Evolutionary conservation across 2,888 invertebrate species (phyloP), one percentile per base, ranked within the genome.

Genomic region (Acleris cristana): DNA sequence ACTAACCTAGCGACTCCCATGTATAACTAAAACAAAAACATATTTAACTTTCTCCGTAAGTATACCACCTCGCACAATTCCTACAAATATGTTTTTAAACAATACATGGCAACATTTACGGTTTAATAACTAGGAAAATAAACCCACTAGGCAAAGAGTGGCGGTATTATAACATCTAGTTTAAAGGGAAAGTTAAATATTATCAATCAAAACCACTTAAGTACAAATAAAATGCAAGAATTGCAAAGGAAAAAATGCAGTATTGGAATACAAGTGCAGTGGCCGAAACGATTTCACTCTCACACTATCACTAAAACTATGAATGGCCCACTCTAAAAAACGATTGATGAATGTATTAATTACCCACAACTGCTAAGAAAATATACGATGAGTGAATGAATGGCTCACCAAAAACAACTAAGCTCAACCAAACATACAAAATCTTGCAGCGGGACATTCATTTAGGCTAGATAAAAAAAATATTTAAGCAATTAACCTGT

Each of bases 1-100:
- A 57, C 65, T 65, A 65, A 55, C 62, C 69, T 69, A 69, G 69
- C 69, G 69, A 69, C 63, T 66, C 54, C 55, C 56, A 26, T 45
- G 59, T 19, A 34, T 21, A 67, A 40, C 53, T 63, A 67, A 40
- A 40, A 40, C 40, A 40, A 14, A 40, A 54, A 26, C 51, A 51
- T 66, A 60, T 57, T 48, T 21, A 62, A 12, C 23, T 62, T 52
- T 62, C 19, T 19, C 23, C 52, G 52, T 19, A 44, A 18, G 26
- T 55, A 56, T 54, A 59, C 44, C 6, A 54, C 21, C 26, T 21
- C 44, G 34, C 26, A 57, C 23, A 53, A 66, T 53, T 44, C 56
- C 57, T 61, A 45, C n/a, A 61, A 52, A 56, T 44, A 52, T 18
- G 51, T 21, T 40, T 53, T 19, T 45, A 54, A 48, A 52, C 53